Conservation (phyloP, 1,140 invertebrate genomes). For the Polypedilum pembai region DNA sequence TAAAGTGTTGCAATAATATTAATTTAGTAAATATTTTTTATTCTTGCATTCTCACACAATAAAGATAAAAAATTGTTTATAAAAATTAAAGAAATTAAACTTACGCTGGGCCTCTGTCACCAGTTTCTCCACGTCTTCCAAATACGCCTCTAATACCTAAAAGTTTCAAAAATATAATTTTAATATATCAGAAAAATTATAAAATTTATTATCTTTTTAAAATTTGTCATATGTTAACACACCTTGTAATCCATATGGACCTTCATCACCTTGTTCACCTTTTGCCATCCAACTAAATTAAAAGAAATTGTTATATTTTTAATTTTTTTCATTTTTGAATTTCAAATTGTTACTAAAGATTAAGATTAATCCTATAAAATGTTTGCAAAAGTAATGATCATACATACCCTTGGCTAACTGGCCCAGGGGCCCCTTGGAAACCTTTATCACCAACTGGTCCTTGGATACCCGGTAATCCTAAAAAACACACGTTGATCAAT, state of each 20-base stretch:
- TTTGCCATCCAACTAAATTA: constrained; percentile 32
- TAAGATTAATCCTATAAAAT: too few relatives aligned
- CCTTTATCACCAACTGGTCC: constrained; percentile 8
- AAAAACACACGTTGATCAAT: too few relatives aligned
- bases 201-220: too few relatives aligned
- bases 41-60: too few relatives aligned
- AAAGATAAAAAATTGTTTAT: too few relatives aligned
- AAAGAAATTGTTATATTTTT: too few relatives aligned
- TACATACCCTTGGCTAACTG: constrained; percentile 35
- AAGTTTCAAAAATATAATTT: not conserved
- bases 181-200: not conserved
- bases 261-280: constrained; percentile 33
- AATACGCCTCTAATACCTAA: not conserved
- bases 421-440: constrained; percentile 30
- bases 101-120: constrained; percentile 36
- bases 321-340: too few relatives aligned
- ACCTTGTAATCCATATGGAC: too few relatives aligned
- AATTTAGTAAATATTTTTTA: not conserved
- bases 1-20: not conserved
- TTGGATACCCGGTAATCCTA: too few relatives aligned
- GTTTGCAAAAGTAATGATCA: not conserved
- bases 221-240: too few relatives aligned
- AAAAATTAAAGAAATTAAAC: too few relatives aligned
- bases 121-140: constrained; percentile 34
- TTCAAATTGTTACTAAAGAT: too few relatives aligned